Conservation (phyloP, 64 coral and sea anemone genomes). For the Pachyseris speciosa region DNA sequence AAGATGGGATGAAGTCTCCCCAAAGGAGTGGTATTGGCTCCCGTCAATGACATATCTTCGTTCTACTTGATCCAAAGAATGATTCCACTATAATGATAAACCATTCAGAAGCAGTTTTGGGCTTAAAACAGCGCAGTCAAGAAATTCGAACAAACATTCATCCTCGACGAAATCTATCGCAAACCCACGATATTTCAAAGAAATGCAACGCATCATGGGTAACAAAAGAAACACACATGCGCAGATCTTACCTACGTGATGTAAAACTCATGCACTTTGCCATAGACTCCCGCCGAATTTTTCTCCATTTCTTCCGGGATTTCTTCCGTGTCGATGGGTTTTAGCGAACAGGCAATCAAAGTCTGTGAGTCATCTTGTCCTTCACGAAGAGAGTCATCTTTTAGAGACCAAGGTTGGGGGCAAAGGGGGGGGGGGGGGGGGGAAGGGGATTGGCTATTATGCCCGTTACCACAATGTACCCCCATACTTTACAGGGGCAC, state of each 20-base stretch:
- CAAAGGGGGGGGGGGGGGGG: no score
- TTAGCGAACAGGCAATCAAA: no score
- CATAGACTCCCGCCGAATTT: no score
- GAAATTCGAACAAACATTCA: slow-evolving; percentile 17
- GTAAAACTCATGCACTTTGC: neutral
- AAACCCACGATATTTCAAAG: slow-evolving; percentile 26
- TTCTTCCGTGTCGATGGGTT: no score
- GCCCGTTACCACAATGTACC: no score
- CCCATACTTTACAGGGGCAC: no score
- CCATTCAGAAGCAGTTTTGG: neutral
- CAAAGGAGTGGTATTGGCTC: slow-evolving; percentile 94
- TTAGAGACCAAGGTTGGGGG: no score
- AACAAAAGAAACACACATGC: neutral
- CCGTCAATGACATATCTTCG: slow-evolving; percentile 51
- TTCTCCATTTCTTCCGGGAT: no score
- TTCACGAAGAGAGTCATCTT: no score
- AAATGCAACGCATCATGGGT: slow-evolving; percentile 15
- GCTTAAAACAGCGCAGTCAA: neutral
- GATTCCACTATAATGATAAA: neutral
- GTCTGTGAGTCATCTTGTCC: no score
- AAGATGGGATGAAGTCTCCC: slow-evolving; percentile 96
- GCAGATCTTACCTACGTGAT: neutral
- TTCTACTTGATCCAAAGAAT: neutral
- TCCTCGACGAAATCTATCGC: neutral
- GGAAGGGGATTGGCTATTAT: no score